Evolutionary conservation across 1,140 invertebrate species (phyloP).

Genomic region (Bombus superbus): DNA sequence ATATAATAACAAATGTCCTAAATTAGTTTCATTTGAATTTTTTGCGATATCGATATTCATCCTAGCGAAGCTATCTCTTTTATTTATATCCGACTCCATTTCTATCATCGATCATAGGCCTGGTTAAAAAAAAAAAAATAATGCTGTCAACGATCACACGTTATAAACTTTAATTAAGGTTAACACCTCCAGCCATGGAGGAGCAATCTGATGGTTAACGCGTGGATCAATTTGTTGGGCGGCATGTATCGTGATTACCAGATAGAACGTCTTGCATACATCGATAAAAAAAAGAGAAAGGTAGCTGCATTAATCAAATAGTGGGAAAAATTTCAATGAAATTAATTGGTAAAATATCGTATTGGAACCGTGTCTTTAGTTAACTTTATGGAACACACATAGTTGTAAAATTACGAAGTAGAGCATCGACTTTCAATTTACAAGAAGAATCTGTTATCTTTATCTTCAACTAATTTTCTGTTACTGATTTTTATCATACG

Average conservation of each 20-base stretch:
- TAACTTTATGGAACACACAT: not conserved
- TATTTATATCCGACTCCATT: not conserved
- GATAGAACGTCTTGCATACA: not conserved
- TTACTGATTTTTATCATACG: no score
- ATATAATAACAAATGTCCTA: not conserved
- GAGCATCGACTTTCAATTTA: not conserved
- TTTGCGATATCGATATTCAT: not conserved
- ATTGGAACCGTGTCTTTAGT: not conserved
- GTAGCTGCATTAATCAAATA: not conserved
- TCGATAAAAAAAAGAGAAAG: not conserved
- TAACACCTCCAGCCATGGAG: not conserved
- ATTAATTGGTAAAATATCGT: not conserved
- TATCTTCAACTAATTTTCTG: not conserved
- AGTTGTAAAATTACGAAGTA: not conserved
- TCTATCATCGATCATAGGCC: not conserved
- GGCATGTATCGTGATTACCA: not conserved
- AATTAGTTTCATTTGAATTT: not conserved
- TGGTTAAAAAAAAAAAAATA: not conserved
- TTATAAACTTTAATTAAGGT: conserved; percentile 6
- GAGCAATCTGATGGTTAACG: not conserved
- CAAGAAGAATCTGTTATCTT: not conserved
- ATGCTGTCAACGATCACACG: not conserved
- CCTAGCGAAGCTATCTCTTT: not conserved
- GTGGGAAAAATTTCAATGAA: not conserved
- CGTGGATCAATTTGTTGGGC: not conserved